phyloP scores from a whole-genome alignment of 2,888 invertebrate genomes.

The Diadromus collaris region DNA sequence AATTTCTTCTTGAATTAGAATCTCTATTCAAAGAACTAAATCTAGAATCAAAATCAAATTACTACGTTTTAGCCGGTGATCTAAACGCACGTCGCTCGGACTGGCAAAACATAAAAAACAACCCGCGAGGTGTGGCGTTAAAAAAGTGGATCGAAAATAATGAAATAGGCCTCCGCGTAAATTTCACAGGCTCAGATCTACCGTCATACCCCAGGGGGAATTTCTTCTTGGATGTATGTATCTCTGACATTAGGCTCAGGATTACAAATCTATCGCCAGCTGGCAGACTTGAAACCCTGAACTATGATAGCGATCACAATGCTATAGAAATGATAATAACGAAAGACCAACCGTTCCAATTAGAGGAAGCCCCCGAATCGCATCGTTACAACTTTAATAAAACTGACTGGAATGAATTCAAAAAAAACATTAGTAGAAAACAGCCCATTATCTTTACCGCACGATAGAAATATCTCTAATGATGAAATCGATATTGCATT shows the following conservation, averaged over 20 bases:
- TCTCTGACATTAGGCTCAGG: constrained; percentile 16
- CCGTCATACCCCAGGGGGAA: constrained; percentile 34
- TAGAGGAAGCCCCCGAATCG: background rate
- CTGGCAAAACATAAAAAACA: constrained; percentile 22
- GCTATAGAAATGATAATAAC: background rate
- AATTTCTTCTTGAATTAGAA: constrained; percentile 30
- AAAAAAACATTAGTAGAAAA: too few relatives aligned
- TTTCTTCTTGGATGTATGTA: constrained; percentile 27
- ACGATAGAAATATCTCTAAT: constrained; percentile 27
- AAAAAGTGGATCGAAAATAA: constrained; percentile 16
- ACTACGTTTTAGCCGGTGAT: constrained; percentile 35
- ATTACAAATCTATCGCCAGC: background rate
- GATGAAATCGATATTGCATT: background rate
- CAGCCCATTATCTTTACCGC: background rate
- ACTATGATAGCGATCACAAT: constrained; percentile 35
- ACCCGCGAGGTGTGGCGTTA: constrained; percentile 19
- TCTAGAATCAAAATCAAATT: background rate
- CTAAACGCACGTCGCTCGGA: constrained; percentile 35
- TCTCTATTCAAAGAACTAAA: constrained; percentile 6
- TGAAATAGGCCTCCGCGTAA: constrained; percentile 1
- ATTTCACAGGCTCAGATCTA: constrained; percentile 8
- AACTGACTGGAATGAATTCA: constrained; percentile 31
- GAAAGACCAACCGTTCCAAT: background rate
- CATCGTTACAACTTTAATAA: constrained; percentile 16
- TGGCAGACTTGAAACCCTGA: constrained; percentile 2